phyloP scores from a whole-genome alignment of 2,797 vertebrate genomes.

The Eremophila alpestris region DNA sequence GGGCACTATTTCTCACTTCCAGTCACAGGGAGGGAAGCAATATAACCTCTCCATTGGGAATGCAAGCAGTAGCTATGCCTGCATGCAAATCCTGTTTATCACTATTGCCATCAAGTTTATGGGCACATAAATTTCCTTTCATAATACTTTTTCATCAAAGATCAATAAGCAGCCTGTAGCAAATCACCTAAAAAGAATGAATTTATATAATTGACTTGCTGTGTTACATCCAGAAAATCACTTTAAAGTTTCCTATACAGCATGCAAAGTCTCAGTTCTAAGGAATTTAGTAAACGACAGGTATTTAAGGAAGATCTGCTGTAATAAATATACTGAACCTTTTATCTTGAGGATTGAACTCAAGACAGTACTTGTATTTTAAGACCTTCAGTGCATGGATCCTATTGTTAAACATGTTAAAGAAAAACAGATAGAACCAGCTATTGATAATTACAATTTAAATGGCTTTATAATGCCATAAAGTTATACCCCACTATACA shows the following conservation, averaged over 20 bases:
- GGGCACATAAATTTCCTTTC: constrained; percentile 30
- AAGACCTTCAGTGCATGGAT: background rate
- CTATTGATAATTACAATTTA: background rate
- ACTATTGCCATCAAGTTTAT: background rate
- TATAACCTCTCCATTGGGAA: background rate
- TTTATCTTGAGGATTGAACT: background rate
- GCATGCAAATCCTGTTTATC: constrained; percentile 37
- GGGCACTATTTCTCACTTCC: background rate
- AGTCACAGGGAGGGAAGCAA: background rate
- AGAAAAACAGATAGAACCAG: background rate
- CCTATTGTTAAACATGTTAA: background rate
- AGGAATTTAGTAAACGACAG: background rate
- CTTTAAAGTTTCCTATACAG: background rate
- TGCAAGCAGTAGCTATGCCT: background rate
- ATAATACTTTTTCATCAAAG: constrained; percentile 42
- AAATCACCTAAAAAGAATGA: constrained; percentile 23
- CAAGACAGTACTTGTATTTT: background rate
- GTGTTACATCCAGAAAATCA: background rate
- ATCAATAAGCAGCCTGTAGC: constrained; percentile 36
- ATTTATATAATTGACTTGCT: constrained; percentile 26
- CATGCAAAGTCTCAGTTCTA: background rate
- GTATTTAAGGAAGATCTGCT: background rate
- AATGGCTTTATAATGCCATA: background rate
- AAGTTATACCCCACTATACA: background rate
- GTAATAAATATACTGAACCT: background rate